phyloP scores from a whole-genome alignment of 35 echinoderm and acorn worm genomes.

The Anneissia japonica region DNA sequence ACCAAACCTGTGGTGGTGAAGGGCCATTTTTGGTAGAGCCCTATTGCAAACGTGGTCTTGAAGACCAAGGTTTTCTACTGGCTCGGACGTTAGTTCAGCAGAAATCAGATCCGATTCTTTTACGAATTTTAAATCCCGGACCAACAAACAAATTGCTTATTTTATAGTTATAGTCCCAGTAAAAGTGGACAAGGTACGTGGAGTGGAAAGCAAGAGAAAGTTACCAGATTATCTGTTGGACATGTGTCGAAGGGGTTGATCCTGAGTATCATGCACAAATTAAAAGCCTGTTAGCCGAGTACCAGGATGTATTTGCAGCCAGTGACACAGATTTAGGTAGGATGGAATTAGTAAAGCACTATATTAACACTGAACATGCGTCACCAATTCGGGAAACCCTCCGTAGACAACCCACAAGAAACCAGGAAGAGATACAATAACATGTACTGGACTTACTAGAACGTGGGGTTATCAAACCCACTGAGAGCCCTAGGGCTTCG shows the following conservation, averaged over 20 bases:
- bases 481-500: slow-evolving; percentile 45
- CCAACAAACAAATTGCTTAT: not conserved
- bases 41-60: not conserved
- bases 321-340: too few species aligned
- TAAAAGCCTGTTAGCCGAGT: too few species aligned
- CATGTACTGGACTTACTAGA: slow-evolving; percentile 43
- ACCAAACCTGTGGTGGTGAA: too few species aligned
- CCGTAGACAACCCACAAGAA: slow-evolving; percentile 2
- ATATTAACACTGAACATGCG: too few species aligned
- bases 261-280: too few species aligned
- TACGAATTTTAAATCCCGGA: not conserved
- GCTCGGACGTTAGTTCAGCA: not conserved
- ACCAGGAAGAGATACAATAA: slow-evolving; percentile 4
- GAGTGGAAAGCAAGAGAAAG: not conserved
- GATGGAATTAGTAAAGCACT: too few species aligned
- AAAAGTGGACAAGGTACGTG: not conserved
- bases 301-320: too few species aligned
- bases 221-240: not conserved
- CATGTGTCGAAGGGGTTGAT: too few species aligned
- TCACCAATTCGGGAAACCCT: too few species aligned
- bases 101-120: not conserved
- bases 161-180: not conserved
- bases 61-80: not conserved
- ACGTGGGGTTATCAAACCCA: slow-evolving; percentile 14
- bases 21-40: not conserved